Base-by-base conservation (phyloP, 1,140 invertebrate species). In the Ephestia elutella region DNA sequence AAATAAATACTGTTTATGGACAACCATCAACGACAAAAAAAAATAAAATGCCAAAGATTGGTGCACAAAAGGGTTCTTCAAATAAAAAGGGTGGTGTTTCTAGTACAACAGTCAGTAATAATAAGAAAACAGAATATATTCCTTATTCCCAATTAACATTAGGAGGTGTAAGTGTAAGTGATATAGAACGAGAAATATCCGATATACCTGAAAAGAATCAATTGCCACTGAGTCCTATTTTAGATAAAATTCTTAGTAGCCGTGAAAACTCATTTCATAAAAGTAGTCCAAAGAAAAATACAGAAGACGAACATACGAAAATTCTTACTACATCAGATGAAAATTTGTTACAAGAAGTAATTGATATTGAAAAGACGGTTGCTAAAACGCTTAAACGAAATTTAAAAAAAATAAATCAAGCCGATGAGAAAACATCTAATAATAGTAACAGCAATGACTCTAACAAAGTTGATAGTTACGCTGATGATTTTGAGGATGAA, bases 121-220 rank as follows among this genome's bases (percentile, higher is more conserved):
- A 66, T 48, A 86, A 86, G 59, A 88, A 83, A 62, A 58, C 68
- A 0, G 79, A 86, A 55, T 90, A 90, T 64, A 86, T 90, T 65
- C 89, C 89, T 5, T 90, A 90, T 70, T 80, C 86, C 17, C 78
- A 89, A 71, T 65, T 90, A 58, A 89, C 89, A 19, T 56, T 90
- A 58, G 87, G 89, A 19, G 87, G 87, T 20, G 80, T 82, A 5
- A 78, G 66, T 65, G 73, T 80, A 11, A 82, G 82, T 66, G 86
- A 89, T 50, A 77, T 87, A 50, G 84, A 87, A 67, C 77, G 66
- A 63, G 78, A 84, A 80, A 66, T 88, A 70, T 68, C 71, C 20
- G 59, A 78, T 60, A 65, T 80, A 8, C 58, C 75, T 7, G 65
- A 79, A 54, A 86, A 71, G 63, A 75, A 67, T 28, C 67, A 86